Conservation (phyloP, 2,888 invertebrate species). For the Pteria penguin region DNA sequence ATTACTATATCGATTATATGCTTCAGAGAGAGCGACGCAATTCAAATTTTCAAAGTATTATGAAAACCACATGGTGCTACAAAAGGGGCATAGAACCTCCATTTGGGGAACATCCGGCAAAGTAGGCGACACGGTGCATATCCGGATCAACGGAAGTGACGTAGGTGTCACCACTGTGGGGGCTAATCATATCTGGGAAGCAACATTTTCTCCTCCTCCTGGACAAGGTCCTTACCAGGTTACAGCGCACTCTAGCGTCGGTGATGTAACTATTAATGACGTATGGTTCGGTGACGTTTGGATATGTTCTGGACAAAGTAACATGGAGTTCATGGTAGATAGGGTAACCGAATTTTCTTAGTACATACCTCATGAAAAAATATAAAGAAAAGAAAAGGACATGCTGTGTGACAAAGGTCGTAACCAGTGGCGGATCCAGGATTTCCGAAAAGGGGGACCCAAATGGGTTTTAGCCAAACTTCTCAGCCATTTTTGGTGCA, state of each 20-base stretch:
- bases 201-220: slow-evolving; percentile 48
- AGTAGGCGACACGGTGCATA: slow-evolving; percentile 27
- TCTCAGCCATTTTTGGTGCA: too few species aligned
- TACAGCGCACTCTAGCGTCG: slow-evolving; percentile 53
- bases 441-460: too few species aligned
- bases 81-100: slow-evolving; percentile 30
- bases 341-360: too few species aligned
- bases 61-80: slow-evolving; percentile 52
- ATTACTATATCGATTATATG: too few species aligned
- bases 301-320: slow-evolving; percentile 78
- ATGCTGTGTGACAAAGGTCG: too few species aligned
- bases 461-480: too few species aligned
- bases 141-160: too few species aligned
- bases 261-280: too few species aligned
- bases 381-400: too few species aligned
- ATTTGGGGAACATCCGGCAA: slow-evolving; percentile 46
- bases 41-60: slow-evolving; percentile 41
- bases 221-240: slow-evolving; percentile 57
- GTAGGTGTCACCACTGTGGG: slow-evolving; percentile 6
- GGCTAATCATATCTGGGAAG: slow-evolving; percentile 51
- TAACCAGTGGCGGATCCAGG: too few species aligned
- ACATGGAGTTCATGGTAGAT: slow-evolving; percentile 68
- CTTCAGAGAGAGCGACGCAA: background rate
- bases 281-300: slow-evolving; percentile 79
- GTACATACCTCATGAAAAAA: too few species aligned